Evolutionary conservation across 2,797 vertebrate species (phyloP), one percentile per base, ranked within the genome.

Genomic region (Labeo calbasu): DNA sequence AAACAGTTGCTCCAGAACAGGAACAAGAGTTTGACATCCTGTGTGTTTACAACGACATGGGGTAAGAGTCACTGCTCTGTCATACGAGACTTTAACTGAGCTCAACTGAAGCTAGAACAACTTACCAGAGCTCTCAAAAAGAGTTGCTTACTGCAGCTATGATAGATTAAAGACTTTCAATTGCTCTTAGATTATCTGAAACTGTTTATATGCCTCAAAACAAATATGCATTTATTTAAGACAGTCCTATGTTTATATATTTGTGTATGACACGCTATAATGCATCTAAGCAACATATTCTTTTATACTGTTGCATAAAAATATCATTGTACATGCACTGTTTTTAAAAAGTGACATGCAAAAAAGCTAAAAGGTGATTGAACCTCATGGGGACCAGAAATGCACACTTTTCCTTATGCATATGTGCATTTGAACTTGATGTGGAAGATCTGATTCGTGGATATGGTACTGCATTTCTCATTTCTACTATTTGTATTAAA

Each of bases 11-110:
- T 55, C 75, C 73, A 59, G 3, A 8, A 40, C 28, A 50, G 40
- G 75, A 72, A 46, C 48, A 40, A 53, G 81, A 70, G 71, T 53
- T 77, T 68, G 51, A 77, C 53, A 50, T 70, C n/a, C 78, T 71
- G 81, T 57, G 69, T 68, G 36, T 90, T 90, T 69, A 85, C 84
- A 90, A 80, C 85, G 92, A 92, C 36, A 95, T 94, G 94, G 91
- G 94, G 94, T 94, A 81, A 94, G 94, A 90, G 80, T 59, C 28
- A 1, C 21, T 17, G 21, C 10, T 61, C 70, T 73, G 53, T 51
- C n/a, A 7, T 40, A 14, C 8, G 46, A 50, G 23, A 72, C 46
- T 53, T 73, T 1, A 73, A 2, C 71, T 53, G 9, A 53, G 25
- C 46, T 17, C 9, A 70, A 70, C 21, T 48, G 12, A 28, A 13